Base-by-base conservation (phyloP, 2,797 vertebrate species). In the Sphenodon punctatus region DNA sequence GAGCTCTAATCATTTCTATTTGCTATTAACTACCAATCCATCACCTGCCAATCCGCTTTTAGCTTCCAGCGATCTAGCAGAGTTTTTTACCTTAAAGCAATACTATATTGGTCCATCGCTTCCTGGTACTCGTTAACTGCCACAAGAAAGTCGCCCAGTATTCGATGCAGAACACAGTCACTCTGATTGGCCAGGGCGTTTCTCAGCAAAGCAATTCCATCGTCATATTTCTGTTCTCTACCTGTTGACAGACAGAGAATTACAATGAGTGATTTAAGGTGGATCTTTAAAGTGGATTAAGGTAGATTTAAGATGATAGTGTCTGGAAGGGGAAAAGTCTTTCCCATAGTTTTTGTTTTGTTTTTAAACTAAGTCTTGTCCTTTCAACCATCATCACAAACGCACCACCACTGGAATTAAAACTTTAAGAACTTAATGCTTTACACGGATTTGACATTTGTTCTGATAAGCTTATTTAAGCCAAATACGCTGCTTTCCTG, bases 21-120 rank as follows among this genome's bases (percentile, higher is more conserved):
- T n/a, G n/a, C n/a, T n/a, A n/a, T n/a, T n/a, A n/a, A n/a, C n/a
- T n/a, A n/a, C n/a, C n/a, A n/a, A n/a, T n/a, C n/a, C 13, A 19
- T 19, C 17, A 34, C 32, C 16, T 56, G 55, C 19, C 19, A 20
- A 34, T 10, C 30, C 34, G 34, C 19, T 20, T 36, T 10, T 20
- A 27, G 25, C n/a, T 53, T 16, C 48, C 22, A 43, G 12, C 45
- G 56, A 8, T 4, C n/a, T n/a, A n/a, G n/a, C n/a, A n/a, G n/a
- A n/a, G n/a, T n/a, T n/a, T 80, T 55, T 90, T 94, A 97, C 97
- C 97, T 97, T 8, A 98, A 93, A 3, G 99, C 99, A 72, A 99
- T 99, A 66, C 99, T 99, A 93, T 99, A 99, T 95, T 99, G 99
- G 94, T 99, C 99, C 98, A 99, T 99, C 5, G 98, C 98, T 81